Percentiles rank a stretch among this genome's conserved stretches.
Evolutionary conservation across 2,113 vertebrate genomes (phyloP).

Genomic region (Tricholaema leucomelas): DNA sequence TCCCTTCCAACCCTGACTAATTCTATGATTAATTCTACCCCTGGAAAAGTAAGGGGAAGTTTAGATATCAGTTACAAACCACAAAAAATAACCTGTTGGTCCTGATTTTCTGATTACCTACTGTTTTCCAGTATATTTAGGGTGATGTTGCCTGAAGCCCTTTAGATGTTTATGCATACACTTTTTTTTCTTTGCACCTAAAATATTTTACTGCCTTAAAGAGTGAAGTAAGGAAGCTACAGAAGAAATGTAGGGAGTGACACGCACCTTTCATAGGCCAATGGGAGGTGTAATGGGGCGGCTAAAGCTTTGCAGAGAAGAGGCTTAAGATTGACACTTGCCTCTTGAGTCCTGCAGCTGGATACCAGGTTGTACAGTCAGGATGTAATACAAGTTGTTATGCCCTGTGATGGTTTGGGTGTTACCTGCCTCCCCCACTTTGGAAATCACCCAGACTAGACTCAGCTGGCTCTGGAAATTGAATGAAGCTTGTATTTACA

Average conservation of each 20-base stretch:
- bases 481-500: no score
- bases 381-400: background rate
- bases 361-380: rapidly evolving
- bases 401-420: no score
- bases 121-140: background rate
- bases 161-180: background rate
- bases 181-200: rapidly evolving
- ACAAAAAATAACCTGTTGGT: background rate
- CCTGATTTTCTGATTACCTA: background rate
- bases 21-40: no score
- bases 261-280: rapidly evolving
- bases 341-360: background rate
- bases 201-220: background rate
- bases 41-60: background rate
- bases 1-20: no score
- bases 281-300: background rate
- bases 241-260: background rate
- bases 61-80: background rate
- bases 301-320: background rate
- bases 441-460: no score
- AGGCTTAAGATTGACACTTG: background rate
- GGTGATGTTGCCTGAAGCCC: background rate
- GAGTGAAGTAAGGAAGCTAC: background rate
- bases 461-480: no score
- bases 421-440: no score